Conservation (phyloP, 2,797 vertebrate genomes). For the Sus cebifrons region DNA sequence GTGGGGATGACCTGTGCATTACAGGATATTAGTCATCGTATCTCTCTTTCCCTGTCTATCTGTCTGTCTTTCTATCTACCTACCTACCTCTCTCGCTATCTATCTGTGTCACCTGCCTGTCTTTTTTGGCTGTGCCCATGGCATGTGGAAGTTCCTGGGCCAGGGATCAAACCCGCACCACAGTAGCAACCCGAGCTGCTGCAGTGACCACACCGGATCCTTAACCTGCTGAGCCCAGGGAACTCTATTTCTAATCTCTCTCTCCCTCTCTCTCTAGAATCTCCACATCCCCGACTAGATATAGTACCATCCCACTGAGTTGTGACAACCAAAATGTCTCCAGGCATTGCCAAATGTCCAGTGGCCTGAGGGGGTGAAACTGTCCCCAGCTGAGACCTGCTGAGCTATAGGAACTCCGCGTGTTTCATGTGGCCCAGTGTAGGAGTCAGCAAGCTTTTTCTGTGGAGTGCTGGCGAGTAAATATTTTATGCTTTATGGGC, state of each 20-base stretch:
- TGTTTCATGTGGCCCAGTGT: neutral
- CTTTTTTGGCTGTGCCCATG: too few species aligned
- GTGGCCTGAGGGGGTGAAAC: neutral
- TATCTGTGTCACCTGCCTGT: too few species aligned
- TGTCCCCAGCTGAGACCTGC: neutral
- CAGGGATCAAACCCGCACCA: too few species aligned
- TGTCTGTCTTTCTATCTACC: too few species aligned
- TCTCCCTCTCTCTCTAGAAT: too few species aligned
- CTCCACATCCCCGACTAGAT: neutral
- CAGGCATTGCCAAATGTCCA: neutral
- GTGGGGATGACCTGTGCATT: neutral
- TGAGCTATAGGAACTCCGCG: neutral
- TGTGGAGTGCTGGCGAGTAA: neutral
- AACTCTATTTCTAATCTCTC: neutral
- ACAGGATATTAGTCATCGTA: neutral
- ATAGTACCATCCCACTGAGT: neutral
- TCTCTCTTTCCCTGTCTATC: neutral
- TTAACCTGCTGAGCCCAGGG: too few species aligned
- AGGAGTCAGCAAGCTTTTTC: neutral
- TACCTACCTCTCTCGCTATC: too few species aligned
- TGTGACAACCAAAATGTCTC: neutral
- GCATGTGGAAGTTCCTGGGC: too few species aligned
- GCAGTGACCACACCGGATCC: too few species aligned
- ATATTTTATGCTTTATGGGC: neutral
- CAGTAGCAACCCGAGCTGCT: too few species aligned